A percentile compares a stretch with the other conserved stretches of the same genome.
Conservation (phyloP, 2,888 invertebrate genomes). For the Hipparchia sbordonii region DNA sequence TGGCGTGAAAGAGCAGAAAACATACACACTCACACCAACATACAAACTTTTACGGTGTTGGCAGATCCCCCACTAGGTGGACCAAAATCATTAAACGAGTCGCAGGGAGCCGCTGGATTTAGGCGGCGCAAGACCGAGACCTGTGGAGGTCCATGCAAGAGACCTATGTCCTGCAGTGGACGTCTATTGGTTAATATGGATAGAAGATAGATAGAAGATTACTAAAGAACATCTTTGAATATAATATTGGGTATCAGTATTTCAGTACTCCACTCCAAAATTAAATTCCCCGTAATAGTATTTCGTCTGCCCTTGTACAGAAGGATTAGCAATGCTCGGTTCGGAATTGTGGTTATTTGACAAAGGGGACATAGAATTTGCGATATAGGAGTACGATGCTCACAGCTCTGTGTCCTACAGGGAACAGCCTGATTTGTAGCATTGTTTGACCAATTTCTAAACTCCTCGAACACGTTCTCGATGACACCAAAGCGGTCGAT, state of each 20-base stretch:
- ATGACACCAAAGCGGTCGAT: background rate
- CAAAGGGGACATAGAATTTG: constrained; percentile 34
- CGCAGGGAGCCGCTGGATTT: too few species aligned
- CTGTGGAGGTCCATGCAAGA: too few species aligned
- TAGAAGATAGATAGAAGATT: too few species aligned
- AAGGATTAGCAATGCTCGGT: constrained; percentile 64
- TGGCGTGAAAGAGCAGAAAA: too few species aligned
- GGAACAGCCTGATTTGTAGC: constrained; percentile 30
- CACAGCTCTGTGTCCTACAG: constrained; percentile 25
- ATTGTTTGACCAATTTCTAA: constrained; percentile 26
- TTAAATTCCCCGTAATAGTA: constrained; percentile 4
- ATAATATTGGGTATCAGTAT: background rate
- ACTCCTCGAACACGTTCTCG: constrained; percentile 6
- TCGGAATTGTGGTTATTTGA: constrained; percentile 60
- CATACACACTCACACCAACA: too few species aligned
- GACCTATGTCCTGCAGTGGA: too few species aligned
- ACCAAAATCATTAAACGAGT: too few species aligned
- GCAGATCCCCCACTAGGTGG: too few species aligned
- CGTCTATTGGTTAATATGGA: too few species aligned
- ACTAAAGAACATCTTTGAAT: background rate
- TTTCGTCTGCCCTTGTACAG: constrained; percentile 49
- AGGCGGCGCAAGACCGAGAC: too few species aligned
- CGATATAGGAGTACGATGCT: constrained; percentile 23
- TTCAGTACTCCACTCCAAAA: background rate
- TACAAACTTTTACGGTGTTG: too few species aligned